Conservation (phyloP, 2,888 invertebrate species). For the Pollenia griseotomentosa region DNA sequence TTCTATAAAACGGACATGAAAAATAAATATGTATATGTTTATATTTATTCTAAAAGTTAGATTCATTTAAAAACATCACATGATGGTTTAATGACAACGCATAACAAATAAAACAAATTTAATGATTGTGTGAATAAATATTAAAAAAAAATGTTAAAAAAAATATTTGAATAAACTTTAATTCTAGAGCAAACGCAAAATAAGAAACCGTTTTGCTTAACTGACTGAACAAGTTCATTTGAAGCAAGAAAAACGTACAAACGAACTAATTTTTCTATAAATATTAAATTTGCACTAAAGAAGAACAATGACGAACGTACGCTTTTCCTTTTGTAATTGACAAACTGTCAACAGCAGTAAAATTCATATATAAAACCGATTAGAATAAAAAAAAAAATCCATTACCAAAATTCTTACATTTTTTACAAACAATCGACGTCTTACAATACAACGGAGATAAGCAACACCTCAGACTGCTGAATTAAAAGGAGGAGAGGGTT, state of each 20-base stretch:
- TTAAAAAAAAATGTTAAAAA: not conserved
- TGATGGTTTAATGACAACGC: not conserved
- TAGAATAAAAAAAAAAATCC: constrained; percentile 7
- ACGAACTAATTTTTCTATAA: not conserved
- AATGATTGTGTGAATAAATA: not conserved
- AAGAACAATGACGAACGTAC: not conserved
- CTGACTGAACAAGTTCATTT: no score
- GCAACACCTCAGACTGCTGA: not conserved
- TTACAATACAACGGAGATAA: not conserved
- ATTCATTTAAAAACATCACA: not conserved
- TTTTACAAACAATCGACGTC: not conserved
- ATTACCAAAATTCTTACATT: constrained; percentile 1
- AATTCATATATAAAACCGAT: not conserved
- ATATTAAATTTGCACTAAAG: not conserved
- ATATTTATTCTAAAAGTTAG: not conserved
- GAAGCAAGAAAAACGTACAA: no score
- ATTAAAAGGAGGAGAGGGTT: no score
- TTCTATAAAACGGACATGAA: not conserved
- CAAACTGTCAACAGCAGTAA: constrained; percentile 20
- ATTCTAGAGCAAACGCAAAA: no score
- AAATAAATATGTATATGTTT: not conserved
- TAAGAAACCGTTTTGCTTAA: no score
- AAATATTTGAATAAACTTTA: no score
- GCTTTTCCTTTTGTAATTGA: not conserved
- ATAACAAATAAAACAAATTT: not conserved